These are phyloP conservation scores for Gadopsis marmoratus DNA, from an alignment of 2,797 vertebrate genomes.

Conservation along the genomic window DNA sequence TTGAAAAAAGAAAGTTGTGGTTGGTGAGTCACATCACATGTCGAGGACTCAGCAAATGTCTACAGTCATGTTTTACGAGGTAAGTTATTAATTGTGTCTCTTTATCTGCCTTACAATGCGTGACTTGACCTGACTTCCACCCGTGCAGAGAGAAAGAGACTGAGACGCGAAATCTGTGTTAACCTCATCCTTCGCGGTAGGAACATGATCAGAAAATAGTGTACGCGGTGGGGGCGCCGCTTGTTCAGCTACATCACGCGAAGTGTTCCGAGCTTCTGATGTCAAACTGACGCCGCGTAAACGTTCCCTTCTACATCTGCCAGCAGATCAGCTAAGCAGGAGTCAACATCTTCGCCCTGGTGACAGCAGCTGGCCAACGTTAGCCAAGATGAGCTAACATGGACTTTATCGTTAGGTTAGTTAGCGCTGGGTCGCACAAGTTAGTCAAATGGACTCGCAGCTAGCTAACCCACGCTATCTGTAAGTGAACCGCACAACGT, in stretches of 20 bases:
- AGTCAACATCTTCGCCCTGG: conserved; percentile 20
- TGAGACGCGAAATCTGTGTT: not conserved
- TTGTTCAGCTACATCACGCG: not conserved
- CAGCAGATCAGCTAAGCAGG: conserved; percentile 17
- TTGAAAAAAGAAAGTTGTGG: conserved; percentile 48
- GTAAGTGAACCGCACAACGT: no score
- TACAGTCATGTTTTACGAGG: conserved; percentile 19
- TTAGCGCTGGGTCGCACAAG: not conserved
- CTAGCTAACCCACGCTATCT: not conserved
- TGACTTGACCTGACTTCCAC: conserved; percentile 53
- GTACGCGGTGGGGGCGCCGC: not conserved
- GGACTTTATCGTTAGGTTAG: not conserved
- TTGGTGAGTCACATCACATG: conserved; percentile 5
- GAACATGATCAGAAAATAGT: not conserved
- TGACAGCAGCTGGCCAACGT: conserved; percentile 12
- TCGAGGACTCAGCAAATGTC: not conserved
- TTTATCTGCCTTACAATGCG: not conserved
- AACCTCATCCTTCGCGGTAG: conserved; percentile 10
- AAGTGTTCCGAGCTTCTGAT: accelerated
- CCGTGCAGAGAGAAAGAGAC: conserved; percentile 6
- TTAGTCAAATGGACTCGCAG: not conserved
- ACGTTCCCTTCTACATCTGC: not conserved
- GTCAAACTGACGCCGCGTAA: not conserved
- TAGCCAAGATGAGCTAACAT: conserved; percentile 64
- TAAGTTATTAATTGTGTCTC: not conserved